Percentiles rank a stretch among this genome's conserved stretches.
phyloP scores from a whole-genome alignment of 2,797 vertebrate genomes.

The Gadopsis marmoratus region DNA sequence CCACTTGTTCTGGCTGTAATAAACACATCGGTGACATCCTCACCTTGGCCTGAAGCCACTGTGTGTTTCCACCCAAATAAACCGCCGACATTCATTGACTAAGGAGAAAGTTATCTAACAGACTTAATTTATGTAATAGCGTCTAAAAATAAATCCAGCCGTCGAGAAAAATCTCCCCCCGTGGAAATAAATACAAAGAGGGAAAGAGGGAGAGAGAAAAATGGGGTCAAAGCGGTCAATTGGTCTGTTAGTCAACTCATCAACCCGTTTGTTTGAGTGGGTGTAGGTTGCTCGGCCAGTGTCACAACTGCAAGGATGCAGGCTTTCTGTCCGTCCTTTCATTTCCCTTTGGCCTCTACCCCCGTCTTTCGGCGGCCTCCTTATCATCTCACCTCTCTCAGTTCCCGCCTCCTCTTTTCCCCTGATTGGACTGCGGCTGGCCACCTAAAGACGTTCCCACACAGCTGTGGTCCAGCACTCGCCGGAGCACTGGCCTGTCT shows the following conservation, averaged over 20 bases:
- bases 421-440: slow-evolving; percentile 24
- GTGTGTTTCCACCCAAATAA: slow-evolving; percentile 48
- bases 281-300: neutral
- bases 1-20: slow-evolving; percentile 30
- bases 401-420: neutral
- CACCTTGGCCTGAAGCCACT: slow-evolving; percentile 44
- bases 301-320: neutral
- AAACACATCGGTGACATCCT: slow-evolving; percentile 43
- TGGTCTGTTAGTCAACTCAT: slow-evolving; percentile 23
- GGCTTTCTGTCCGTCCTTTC: neutral
- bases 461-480: slow-evolving; percentile 29
- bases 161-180: slow-evolving; percentile 4
- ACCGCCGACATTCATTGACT: slow-evolving; percentile 26
- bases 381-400: slow-evolving; percentile 11
- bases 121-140: slow-evolving; percentile 49
- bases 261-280: slow-evolving; percentile 10
- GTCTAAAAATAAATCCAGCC: slow-evolving; percentile 50
- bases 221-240: slow-evolving; percentile 16
- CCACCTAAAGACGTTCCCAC: slow-evolving; percentile 29
- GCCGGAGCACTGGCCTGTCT: neutral
- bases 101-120: slow-evolving; percentile 40
- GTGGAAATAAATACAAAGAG: slow-evolving; percentile 30
- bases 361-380: neutral
- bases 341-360: slow-evolving; percentile 21
- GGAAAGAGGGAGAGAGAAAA: neutral